Evolutionary conservation across 2,797 vertebrate species (phyloP), one percentile per base, ranked within the genome.

Genomic region (Oryzias sinensis): DNA sequence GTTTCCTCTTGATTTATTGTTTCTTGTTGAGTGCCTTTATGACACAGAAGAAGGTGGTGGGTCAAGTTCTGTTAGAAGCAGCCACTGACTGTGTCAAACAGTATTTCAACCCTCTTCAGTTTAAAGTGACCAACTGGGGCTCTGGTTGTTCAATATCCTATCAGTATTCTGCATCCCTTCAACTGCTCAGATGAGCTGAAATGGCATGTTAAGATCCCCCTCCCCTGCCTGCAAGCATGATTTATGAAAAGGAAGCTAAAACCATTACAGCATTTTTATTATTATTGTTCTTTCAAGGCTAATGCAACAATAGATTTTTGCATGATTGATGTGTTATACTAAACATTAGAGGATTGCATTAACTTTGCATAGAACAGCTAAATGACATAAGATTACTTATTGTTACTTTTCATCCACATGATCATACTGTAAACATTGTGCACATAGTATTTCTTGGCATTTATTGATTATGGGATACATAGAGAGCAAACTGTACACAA

Each of bases 291-390:
- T 93, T 93, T 91, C 92, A 92, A 91, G 90, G 91, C 91, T 93
- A 93, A 93, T 93, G 92, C 90, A 92, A 92, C 92, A 93, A 93
- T 93, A 91, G 91, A 93, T 92, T 93, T 93, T 93, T 93, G 88
- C 88, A 89, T 92, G 92, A 93, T 93, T 92, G 91, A 93, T 93
- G 90, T 22, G 82, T 90, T 88, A 91, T 89, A 92, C 89, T 91
- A 92, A 92, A 93, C 92, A 93, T 92, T 92, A 93, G 90, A 83
- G 84, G 91, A 92, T 93, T 93, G 90, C 91, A 93, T 93, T 93
- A 92, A 92, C 89, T 93, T 92, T 91, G 90, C 89, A 91, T 89
- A 91, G 89, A 91, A 91, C 87, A 89, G 89, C 88, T 92, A 91
- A 92, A 92, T 92, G 89, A 91, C 90, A 89, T 72, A 62, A 89